Evolutionary conservation across 2,888 invertebrate genomes (phyloP), one percentile per base, ranked within the genome.

Genomic region (Andrena dorsata): DNA sequence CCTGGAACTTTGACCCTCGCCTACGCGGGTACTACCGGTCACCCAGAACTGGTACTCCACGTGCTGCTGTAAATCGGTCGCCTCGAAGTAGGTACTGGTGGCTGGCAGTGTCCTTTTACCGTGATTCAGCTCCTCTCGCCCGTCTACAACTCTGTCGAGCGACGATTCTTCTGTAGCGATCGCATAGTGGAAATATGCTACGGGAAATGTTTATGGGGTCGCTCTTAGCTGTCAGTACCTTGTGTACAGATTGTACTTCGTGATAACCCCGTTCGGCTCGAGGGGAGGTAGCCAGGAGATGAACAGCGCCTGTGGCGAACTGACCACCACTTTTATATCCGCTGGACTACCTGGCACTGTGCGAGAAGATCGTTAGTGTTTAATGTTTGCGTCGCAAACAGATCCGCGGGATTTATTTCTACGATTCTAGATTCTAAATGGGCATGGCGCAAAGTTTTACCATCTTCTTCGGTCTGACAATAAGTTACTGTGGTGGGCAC

Each of bases 31-130:
- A 4, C 96, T 96, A 1, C 97, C 97, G 0, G 97, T 96, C 28
- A 97, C 96, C 96, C 97, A 97, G 92, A 97, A 97, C 90, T 97
- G 96, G 91, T 97, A 97, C 90, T 97, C 96, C 72, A 96, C 96
- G 83, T 96, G 96, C 8, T 96, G 95, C 90, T 96, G 96, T 35
- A 97, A 94, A 61, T 95, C 95, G 89, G 96, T 96, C 2, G 96
- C 96, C 91, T 97, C 96, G 89, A 95, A 96, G 77, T 95, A 95
- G 2, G 95, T 95, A 88, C 96, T 96, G 84, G 96, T 95, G 1
- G 96, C 95, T 2, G 96, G 95, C 71, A 97, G 94, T 30, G 95
- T 96, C 82, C 96, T 95, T 90, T 96, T 96, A 64, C 95, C 96
- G 86, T 96, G 96, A 90, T 96, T 96, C 20, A 96, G 92, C 91